A percentile compares a stretch with the other conserved stretches of the same genome.
phyloP scores from a whole-genome alignment of 2,888 invertebrate species.

The Hirtodrosophila histrioides region DNA sequence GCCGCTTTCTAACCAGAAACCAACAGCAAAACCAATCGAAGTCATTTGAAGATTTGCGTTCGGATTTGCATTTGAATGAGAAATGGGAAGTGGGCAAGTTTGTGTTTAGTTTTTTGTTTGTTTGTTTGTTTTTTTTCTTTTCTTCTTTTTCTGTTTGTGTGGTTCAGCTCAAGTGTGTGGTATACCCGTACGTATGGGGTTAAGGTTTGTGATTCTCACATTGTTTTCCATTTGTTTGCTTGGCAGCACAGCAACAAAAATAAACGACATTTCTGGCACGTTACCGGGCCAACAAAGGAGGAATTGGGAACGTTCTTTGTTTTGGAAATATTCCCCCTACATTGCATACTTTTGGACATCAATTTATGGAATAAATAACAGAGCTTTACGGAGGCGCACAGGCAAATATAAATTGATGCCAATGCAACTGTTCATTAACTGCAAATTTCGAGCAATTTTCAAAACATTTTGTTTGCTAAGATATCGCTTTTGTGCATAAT shows the following conservation, averaged over 20 bases:
- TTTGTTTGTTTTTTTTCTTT: constrained; percentile 15
- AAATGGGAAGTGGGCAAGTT: constrained; percentile 44
- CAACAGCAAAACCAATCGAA: constrained; percentile 70
- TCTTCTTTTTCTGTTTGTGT: constrained; percentile 26
- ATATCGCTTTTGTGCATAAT: too few species aligned
- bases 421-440: too few species aligned
- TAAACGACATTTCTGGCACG: constrained; percentile 7
- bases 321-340: constrained; percentile 9
- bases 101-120: constrained; percentile 25
- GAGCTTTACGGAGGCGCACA: neutral
- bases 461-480: too few species aligned
- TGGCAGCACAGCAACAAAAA: constrained; percentile 19
- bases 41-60: constrained; percentile 76
- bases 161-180: constrained; percentile 35
- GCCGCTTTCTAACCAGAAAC: constrained; percentile 55
- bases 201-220: constrained; percentile 28
- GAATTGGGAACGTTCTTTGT: constrained; percentile 31
- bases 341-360: constrained; percentile 26
- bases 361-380: neutral
- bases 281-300: constrained; percentile 24
- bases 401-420: too few species aligned
- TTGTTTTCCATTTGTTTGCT: constrained; percentile 52
- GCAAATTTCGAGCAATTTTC: too few species aligned
- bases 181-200: constrained; percentile 18
- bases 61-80: constrained; percentile 74